Base-by-base conservation (phyloP, 1,140 invertebrate species). In the Stenopsyche tienmushanensis region DNA sequence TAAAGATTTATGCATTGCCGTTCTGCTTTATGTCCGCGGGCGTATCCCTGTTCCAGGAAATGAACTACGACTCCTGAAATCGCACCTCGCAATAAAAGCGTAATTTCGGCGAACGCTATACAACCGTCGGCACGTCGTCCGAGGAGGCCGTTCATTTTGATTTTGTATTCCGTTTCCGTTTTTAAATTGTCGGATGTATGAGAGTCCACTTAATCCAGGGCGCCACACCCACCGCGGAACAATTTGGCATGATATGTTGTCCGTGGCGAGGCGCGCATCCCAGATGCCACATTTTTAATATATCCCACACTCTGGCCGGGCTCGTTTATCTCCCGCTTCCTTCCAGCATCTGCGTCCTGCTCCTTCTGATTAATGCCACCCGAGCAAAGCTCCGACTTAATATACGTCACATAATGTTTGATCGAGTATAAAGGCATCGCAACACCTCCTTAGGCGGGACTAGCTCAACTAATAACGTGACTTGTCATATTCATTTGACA, bases 341-440 rank as follows among this genome's bases (percentile, higher is more conserved):
- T 15, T 25, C 39, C 21, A 29, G 13, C 42, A 62, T 49, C 45
- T 49, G 18, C 21, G 50, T 42, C 50, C 50, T 20, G 47, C 17
- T 17, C 15, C 45, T 13, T 15, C 53, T 65, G 63, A 67, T 67
- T 67, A 67, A 57, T 67, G 50, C 49, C 54, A 18, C n/a, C 23
- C 41, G 60, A 67, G 25, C 2, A 60, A 60, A 53, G 62, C 53
- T 47, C 57, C 44, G 15, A 57, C 42, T 58, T 64, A 67, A 58
- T 62, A 54, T 23, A 55, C 39, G 42, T 55, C 49, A 55, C 39
- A 64, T 42, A 50, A 49, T 50, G 53, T 68, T 59, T 68, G 66
- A 68, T 68, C 66, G 66, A 68, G 66, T 68, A 24, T 63, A 42
- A 57, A 29, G 29, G 24, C 17, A 45, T 52, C 15, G 15, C 3